A percentile compares a stretch with the other conserved stretches of the same genome.
Conservation (phyloP, 30 jellyfish, hydroid and myxozoan genomes). For the Nemopilema nomurai region DNA sequence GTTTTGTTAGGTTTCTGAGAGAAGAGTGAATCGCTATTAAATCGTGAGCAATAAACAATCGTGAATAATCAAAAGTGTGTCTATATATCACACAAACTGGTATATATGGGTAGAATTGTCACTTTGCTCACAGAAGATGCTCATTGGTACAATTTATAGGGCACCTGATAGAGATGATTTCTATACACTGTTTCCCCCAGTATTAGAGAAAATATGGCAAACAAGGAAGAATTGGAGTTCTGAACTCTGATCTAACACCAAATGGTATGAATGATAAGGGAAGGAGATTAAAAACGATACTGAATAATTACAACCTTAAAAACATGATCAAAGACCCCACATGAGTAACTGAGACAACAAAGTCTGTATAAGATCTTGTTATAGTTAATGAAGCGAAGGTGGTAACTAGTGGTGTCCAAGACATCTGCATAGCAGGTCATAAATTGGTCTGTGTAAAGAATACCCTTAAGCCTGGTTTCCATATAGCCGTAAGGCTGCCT, state of each 20-base stretch:
- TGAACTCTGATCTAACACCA: conserved; percentile 59
- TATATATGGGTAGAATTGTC: conserved; percentile 28
- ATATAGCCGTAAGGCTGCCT: too few species aligned
- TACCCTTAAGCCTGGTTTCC: too few species aligned
- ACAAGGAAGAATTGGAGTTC: conserved; percentile 54
- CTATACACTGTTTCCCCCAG: conserved; percentile 35
- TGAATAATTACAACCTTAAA: conserved; percentile 40
- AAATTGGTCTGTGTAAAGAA: conserved; percentile 12
- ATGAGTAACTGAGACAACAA: conserved; percentile 50
- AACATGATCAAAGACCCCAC: conserved; percentile 51
- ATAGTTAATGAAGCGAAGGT: conserved; percentile 39
- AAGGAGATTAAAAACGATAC: conserved; percentile 35
- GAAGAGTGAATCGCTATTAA: conserved; percentile 1
- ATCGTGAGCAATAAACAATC: neutral
- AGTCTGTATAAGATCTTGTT: conserved; percentile 40
- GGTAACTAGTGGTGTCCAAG: conserved; percentile 13
- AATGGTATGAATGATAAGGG: conserved; percentile 38
- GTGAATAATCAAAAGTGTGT: neutral
- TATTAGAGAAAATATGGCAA: conserved; percentile 24
- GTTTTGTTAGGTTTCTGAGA: neutral
- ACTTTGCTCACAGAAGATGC: conserved; percentile 31
- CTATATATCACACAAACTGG: conserved; percentile 7
- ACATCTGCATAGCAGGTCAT: conserved; percentile 18
- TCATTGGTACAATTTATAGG: conserved; percentile 44
- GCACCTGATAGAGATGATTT: conserved; percentile 54